Conservation (phyloP, 2,888 invertebrate genomes). For the Patella pellucida region DNA sequence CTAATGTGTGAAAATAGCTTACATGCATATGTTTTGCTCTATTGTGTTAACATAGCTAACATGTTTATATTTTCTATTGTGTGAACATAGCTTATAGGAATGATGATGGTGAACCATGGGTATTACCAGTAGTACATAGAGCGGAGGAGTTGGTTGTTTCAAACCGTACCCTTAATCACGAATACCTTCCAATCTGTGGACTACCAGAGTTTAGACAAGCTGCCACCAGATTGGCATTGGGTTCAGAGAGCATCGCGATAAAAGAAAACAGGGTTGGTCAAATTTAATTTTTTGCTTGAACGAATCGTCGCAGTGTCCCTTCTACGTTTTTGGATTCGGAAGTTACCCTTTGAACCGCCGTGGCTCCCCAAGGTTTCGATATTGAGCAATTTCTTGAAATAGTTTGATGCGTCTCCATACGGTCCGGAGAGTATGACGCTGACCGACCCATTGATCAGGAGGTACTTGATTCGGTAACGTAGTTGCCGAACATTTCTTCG, state of each 20-base stretch:
- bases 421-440: no score
- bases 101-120: conserved; percentile 95
- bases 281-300: no score
- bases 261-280: conserved; percentile 74
- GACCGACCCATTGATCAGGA: not conserved
- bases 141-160: conserved; percentile 86
- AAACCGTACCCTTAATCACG: conserved; percentile 89
- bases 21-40: conserved; percentile 80
- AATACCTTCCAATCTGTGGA: conserved; percentile 94
- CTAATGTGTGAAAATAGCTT: conserved; percentile 77
- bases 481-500: not conserved
- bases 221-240: conserved; percentile 88
- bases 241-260: conserved; percentile 81
- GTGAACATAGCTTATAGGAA: conserved; percentile 86
- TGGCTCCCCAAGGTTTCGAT: no score
- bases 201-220: conserved; percentile 82
- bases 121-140: conserved; percentile 92
- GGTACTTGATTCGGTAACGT: not conserved
- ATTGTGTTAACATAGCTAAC: no score
- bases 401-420: no score
- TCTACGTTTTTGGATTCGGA: no score
- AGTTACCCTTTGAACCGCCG: no score
- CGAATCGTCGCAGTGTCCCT: no score
- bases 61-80: no score
- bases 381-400: no score